Base-by-base conservation (phyloP, 1,140 invertebrate genomes). In the Radopholus similis region DNA sequence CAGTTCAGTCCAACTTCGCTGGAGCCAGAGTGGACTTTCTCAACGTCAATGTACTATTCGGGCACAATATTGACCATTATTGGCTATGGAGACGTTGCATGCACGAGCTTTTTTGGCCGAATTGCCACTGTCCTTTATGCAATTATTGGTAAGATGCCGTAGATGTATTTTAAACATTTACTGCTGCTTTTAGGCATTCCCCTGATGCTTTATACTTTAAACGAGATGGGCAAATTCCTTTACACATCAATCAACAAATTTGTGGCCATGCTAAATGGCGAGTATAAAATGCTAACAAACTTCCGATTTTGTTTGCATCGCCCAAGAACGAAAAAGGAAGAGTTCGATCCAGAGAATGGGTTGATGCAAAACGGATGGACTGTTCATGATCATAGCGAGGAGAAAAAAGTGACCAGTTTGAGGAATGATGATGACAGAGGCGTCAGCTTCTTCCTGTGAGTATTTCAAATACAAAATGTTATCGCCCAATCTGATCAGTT, bases 111-210 rank as follows among this genome's bases (percentile, higher is more conserved):
- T 72, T 89, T 88, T 82, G 93, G 93, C 18, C 93, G 94, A 84
- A 88, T 95, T 65, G 90, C 92, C 34, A 95, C 93, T 15, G 95
- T 96, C 76, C 90, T 95, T 80, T 96, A 96, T 84, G 93, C 93
- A 37, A 92, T 95, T 78, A 85, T 95, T 70, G 93, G 93, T 62
- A n/a, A n/a, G n/a, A n/a, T n/a, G n/a, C n/a, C n/a, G n/a, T n/a
- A n/a, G n/a, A n/a, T n/a, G n/a, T n/a, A n/a, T n/a, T n/a, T n/a
- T n/a, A n/a, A n/a, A n/a, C n/a, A n/a, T n/a, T n/a, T n/a, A n/a
- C 95, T 95, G 84, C 92, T 92, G 40, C 92, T 95, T 77, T 85
- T 95, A 68, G 93, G 93, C 15, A 95, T 95, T 72, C 93, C 93
- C 0, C 84, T 95, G 60, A 95, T 95, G 91, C 87, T 96, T 60